Evolutionary conservation across 2,888 invertebrate genomes (phyloP).

Genomic region (Reticulitermes lucifugus): DNA sequence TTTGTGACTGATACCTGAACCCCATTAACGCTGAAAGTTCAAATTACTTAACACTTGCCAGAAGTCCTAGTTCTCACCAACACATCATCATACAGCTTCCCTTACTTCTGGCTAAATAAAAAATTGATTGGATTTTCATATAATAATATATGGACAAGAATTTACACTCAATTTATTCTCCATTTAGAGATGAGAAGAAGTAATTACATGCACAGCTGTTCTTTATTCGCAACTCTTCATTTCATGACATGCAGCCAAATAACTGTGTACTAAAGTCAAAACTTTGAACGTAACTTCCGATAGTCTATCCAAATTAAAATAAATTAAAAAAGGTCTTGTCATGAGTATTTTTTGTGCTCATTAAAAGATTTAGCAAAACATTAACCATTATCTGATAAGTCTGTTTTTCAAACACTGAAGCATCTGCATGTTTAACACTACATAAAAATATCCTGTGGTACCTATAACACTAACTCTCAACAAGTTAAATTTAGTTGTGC

Average conservation of each 20-base stretch:
- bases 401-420: neutral
- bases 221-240: conserved; percentile 4
- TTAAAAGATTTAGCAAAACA: conserved; percentile 34
- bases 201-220: conserved; percentile 25
- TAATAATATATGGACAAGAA: neutral
- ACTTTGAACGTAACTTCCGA: neutral
- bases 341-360: conserved; percentile 9
- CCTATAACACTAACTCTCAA: neutral
- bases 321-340: conserved; percentile 24
- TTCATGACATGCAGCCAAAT: conserved; percentile 1
- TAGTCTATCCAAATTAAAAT: conserved; percentile 33
- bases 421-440: conserved; percentile 5
- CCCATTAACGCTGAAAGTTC: neutral
- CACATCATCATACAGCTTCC: neutral
- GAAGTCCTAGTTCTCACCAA: neutral
- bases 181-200: conserved; percentile 17
- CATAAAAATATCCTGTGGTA: neutral
- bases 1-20: conserved; percentile 36
- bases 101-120: conserved; percentile 18
- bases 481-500: neutral
- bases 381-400: neutral
- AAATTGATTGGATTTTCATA: neutral
- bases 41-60: conserved; percentile 4
- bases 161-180: neutral
- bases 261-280: neutral